phyloP scores from a whole-genome alignment of 1,140 invertebrate genomes.

The Gryon sp. region DNA sequence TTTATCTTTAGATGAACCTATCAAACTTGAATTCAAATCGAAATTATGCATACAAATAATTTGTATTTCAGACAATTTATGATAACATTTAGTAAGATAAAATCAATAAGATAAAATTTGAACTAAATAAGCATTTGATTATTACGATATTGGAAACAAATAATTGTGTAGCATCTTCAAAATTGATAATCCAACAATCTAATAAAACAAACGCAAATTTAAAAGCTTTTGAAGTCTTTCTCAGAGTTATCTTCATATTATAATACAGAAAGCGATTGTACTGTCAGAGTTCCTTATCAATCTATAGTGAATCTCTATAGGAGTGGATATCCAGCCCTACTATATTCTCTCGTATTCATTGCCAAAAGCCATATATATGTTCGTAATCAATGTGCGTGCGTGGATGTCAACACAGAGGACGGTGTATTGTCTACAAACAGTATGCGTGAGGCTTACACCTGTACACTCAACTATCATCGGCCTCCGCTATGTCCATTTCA shows the following conservation, averaged over 20 bases:
- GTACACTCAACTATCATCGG: slow-evolving; percentile 49
- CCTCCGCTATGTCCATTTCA: slow-evolving; percentile 51
- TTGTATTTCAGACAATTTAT: too few relatives aligned
- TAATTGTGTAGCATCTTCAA: too few relatives aligned
- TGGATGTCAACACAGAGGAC: slow-evolving; percentile 30
- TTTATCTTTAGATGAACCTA: too few relatives aligned
- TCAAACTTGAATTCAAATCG: too few relatives aligned
- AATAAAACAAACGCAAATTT: too few relatives aligned
- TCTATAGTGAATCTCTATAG: slow-evolving; percentile 37
- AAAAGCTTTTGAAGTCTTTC: neutral
- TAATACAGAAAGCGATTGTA: slow-evolving; percentile 23
- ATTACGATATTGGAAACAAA: too few relatives aligned
- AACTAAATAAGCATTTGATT: too few relatives aligned
- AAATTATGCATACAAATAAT: too few relatives aligned
- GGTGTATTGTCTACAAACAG: slow-evolving; percentile 50
- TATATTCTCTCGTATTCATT: slow-evolving; percentile 48
- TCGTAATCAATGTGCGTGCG: slow-evolving; percentile 52
- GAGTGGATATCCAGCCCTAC: slow-evolving; percentile 35
- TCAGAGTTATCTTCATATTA: slow-evolving; percentile 17
- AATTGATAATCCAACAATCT: too few relatives aligned
- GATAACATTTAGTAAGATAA: too few relatives aligned
- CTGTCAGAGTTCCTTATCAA: slow-evolving; percentile 52
- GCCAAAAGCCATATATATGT: slow-evolving; percentile 54
- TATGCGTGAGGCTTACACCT: slow-evolving; percentile 58
- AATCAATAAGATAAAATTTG: too few relatives aligned